Evolutionary conservation across 2,888 invertebrate genomes (phyloP).

Genomic region (Ctenicera cuprea): DNA sequence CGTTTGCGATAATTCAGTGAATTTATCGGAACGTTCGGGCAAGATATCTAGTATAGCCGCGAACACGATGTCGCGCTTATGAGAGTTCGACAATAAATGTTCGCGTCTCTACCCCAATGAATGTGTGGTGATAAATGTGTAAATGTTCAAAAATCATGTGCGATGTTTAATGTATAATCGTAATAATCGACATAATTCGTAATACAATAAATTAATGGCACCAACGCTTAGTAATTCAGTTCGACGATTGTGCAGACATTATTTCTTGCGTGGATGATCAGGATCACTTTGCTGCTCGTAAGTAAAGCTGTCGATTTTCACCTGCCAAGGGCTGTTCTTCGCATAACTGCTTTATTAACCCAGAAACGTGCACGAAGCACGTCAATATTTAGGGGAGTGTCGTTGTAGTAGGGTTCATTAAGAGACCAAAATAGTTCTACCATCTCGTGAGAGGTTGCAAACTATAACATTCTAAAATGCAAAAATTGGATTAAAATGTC

Average conservation of each 20-base stretch:
- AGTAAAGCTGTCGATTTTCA: constrained; percentile 11
- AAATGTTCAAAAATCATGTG: neutral
- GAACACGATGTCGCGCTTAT: constrained; percentile 31
- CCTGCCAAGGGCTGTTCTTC: constrained; percentile 1
- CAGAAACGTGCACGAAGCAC: constrained; percentile 34
- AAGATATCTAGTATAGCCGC: constrained; percentile 37
- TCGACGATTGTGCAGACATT: neutral
- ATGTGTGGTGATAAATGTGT: neutral
- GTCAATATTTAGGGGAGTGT: constrained; percentile 46
- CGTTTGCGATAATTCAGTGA: constrained; percentile 31
- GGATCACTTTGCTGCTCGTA: constrained; percentile 12
- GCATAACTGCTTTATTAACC: constrained; percentile 29
- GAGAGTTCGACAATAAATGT: constrained; percentile 13
- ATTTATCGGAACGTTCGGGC: constrained; percentile 33
- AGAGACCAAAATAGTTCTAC: constrained; percentile 21
- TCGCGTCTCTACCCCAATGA: constrained; percentile 8
- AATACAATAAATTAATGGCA: neutral
- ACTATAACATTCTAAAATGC: too few species aligned
- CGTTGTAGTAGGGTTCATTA: constrained; percentile 31
- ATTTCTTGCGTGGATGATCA: constrained; percentile 4
- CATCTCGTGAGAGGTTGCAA: constrained; percentile 4
- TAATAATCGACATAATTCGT: neutral
- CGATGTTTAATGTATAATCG: neutral
- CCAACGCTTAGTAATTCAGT: neutral
- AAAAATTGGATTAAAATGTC: too few species aligned